phyloP scores from a whole-genome alignment of 2,113 vertebrate species.

The Corythornis madagascariensis region DNA sequence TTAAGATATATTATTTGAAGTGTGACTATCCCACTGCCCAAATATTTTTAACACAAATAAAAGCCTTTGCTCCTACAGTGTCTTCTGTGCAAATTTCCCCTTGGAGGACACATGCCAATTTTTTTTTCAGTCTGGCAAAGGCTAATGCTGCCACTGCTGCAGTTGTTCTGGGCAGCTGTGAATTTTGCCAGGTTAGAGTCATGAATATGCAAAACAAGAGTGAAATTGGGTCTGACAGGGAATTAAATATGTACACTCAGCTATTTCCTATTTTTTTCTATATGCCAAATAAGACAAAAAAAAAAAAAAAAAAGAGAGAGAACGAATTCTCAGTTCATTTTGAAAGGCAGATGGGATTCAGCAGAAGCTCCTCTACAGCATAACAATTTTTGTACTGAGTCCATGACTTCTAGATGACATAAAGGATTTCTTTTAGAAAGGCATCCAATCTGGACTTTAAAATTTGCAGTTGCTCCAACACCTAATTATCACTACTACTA shows the following conservation, averaged over 20 bases:
- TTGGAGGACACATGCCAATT: neutral
- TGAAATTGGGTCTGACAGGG: neutral
- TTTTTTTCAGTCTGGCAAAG: conserved; percentile 18
- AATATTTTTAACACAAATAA: neutral
- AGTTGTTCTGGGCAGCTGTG: neutral
- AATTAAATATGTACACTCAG: neutral
- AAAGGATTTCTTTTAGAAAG: neutral
- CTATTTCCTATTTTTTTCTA: neutral
- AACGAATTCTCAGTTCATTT: neutral
- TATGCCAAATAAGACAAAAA: neutral
- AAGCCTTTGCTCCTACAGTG: neutral
- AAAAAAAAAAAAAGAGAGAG: too few relatives aligned
- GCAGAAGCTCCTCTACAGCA: neutral
- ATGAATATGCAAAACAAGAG: neutral
- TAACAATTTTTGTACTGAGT: neutral
- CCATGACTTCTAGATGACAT: neutral
- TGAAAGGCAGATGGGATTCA: neutral
- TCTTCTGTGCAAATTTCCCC: neutral
- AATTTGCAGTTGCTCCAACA: neutral
- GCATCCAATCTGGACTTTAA: neutral
- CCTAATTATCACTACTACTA: neutral
- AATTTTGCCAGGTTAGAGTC: conserved; percentile 19
- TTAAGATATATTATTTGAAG: neutral
- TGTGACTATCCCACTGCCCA: neutral
- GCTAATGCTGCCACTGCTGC: neutral